These are phyloP conservation scores for Rotaria socialis DNA, from an alignment of 2,888 invertebrate genomes.

Conservation along the genomic window DNA sequence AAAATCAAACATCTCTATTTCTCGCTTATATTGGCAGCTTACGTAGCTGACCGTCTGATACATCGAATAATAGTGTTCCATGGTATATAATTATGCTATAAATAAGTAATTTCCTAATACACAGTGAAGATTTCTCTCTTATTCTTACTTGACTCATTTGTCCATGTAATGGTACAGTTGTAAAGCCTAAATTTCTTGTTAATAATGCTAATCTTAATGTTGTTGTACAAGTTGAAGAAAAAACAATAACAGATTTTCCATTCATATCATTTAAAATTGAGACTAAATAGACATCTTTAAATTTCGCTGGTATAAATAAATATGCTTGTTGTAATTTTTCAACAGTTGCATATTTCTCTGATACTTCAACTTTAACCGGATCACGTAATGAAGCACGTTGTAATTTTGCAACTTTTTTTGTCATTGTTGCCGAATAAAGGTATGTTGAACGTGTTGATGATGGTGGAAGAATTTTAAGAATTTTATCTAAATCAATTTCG, in stretches of 20 bases:
- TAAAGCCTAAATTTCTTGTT: conserved; percentile 80
- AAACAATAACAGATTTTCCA: conserved; percentile 92
- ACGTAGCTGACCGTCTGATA: no score
- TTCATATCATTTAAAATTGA: conserved; percentile 87
- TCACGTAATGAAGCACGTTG: conserved; percentile 88
- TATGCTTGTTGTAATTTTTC: conserved; percentile 91
- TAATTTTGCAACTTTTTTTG: conserved; percentile 78
- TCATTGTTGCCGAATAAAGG: conserved; percentile 98
- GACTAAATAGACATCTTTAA: conserved; percentile 93
- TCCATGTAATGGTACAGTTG: conserved; percentile 93
- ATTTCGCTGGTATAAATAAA: conserved; percentile 87
- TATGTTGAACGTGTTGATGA: conserved; percentile 81
- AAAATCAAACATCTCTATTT: no score
- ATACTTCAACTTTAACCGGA: conserved; percentile 89
- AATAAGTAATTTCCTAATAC: no score
- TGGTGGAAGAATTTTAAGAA: conserved; percentile 80
- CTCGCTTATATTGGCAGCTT: no score
- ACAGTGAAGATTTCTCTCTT: no score
- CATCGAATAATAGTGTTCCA: no score
- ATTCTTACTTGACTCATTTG: conserved; percentile 80
- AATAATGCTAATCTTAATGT: conserved; percentile 82
- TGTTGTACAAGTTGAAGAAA: conserved; percentile 88
- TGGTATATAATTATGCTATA: no score
- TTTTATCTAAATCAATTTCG: conserved; percentile 85
- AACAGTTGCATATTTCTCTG: conserved; percentile 94